A percentile compares a stretch with the other conserved stretches of the same genome.
These are phyloP conservation scores for Hepsetus odoe DNA, from an alignment of 2,113 vertebrate species.

Conservation along the genomic window DNA sequence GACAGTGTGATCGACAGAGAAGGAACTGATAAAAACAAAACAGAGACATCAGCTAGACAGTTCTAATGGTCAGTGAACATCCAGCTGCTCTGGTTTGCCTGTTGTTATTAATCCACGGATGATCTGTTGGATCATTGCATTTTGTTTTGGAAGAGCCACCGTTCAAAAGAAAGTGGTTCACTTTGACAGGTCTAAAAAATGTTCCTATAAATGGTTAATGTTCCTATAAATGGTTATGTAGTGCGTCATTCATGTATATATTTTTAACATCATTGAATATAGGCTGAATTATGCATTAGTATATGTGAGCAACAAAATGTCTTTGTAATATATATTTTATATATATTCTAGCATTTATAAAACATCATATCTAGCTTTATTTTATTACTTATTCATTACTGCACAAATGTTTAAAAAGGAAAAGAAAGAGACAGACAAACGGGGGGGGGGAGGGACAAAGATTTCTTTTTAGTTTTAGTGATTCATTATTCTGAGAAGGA, in stretches of 20 bases:
- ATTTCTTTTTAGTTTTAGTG: no score
- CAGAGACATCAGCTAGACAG: neutral
- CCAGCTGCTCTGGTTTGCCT: neutral
- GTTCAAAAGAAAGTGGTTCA: neutral
- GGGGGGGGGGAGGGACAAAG: no score
- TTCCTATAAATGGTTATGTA: no score
- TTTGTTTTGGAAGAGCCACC: neutral
- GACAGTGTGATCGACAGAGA: neutral
- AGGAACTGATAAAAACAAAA: neutral
- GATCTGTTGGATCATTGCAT: neutral
- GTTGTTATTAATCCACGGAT: neutral
- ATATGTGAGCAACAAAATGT: neutral
- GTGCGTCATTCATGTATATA: neutral
- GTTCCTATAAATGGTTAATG: neutral
- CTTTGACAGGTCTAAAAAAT: neutral
- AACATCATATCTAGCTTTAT: neutral
- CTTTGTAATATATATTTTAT: neutral
- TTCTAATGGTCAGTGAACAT: neutral
- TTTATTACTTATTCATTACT: neutral
- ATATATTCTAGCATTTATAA: neutral
- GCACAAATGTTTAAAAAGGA: neutral
- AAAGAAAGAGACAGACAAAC: no score
- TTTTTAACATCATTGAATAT: no score
- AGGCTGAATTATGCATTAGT: neutral
- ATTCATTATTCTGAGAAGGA: no score